Evolutionary conservation across 2,797 vertebrate species (phyloP), one percentile per base, ranked within the genome.

Genomic region (Channallabes apus): DNA sequence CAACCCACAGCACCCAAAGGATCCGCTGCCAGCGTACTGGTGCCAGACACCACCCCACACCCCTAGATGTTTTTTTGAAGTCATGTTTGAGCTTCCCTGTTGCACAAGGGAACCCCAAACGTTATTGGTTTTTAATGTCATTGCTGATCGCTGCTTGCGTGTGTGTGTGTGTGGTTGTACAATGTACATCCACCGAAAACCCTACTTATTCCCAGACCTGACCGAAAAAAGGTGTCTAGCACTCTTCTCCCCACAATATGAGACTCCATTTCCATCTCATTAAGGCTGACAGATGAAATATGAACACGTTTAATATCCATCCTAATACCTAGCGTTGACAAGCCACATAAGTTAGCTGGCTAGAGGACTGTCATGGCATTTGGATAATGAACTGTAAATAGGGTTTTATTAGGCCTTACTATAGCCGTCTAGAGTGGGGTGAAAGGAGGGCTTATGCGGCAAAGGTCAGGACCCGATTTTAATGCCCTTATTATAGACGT

Each of bases 351-450:
- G 89, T 94, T 93, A 92, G 90, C 90, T 90, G 85, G 87, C 54
- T 86, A 86, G 82, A 87, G 87, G 91, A 94, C 94, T 93, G 92
- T 87, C 89, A 67, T 92, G 94, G 91, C 94, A 94, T 94, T 95
- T 94, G 88, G 91, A 91, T 94, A 94, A 94, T 94, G 92, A 92
- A 90, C 89, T 85, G 87, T 93, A 92, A 93, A 94, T 90, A 91
- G 84, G 87, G 69, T 92, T 93, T 92, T 91, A 92, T 91, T 91
- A 87, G 87, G 89, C 85, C 87, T 89, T 54, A 32, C 85, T 83
- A 86, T 84, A 67, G 85, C 85, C 65, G 38, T 87, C 81, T 86
- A 18, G 61, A 83, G 67, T 86, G 82, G 46, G 87, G 67, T 27
- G 83, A 88, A 86, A 82, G 18, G 82, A 29, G 29, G 87, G 88